These are phyloP conservation scores for Drosophila quadrilineata DNA, from an alignment of 1,140 invertebrate genomes.

Conservation along the genomic window DNA sequence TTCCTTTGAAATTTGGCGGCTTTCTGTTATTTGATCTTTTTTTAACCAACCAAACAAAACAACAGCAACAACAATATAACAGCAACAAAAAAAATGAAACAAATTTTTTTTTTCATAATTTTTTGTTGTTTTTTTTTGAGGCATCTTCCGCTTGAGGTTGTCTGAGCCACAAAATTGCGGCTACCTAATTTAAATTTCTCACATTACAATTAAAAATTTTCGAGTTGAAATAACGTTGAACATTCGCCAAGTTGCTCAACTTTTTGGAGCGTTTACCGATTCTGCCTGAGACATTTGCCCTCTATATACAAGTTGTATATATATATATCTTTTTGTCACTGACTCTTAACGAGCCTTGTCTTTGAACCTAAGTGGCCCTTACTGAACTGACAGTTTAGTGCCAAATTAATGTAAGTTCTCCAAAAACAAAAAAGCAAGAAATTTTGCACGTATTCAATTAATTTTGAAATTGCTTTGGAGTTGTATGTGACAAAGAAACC, in stretches of 20 bases:
- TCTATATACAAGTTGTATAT: too few relatives aligned
- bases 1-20: constrained; percentile 76
- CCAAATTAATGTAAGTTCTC: constrained; percentile 72
- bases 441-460: constrained; percentile 58
- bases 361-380: constrained; percentile 22
- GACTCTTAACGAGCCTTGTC: constrained; percentile 2
- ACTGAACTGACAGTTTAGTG: constrained; percentile 59
- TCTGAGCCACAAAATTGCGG: constrained; percentile 63
- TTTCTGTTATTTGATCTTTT: constrained; percentile 75
- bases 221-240: constrained; percentile 43
- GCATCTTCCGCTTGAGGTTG: constrained; percentile 63
- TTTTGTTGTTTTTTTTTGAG: constrained; percentile 45
- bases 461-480: constrained; percentile 57
- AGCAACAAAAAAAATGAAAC: constrained; percentile 59
- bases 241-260: constrained; percentile 28
- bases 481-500: constrained; percentile 41
- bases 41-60: constrained; percentile 49
- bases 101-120: constrained; percentile 69
- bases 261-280: constrained; percentile 46
- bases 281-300: constrained; percentile 51
- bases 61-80: constrained; percentile 46
- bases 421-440: constrained; percentile 67
- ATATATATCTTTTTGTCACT: constrained; percentile 25
- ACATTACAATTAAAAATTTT: constrained; percentile 77
- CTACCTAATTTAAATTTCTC: constrained; percentile 79